A percentile compares a stretch with the other conserved stretches of the same genome.
Evolutionary conservation across 1,140 invertebrate species (phyloP).

Genomic region (Drosophila sp.): DNA sequence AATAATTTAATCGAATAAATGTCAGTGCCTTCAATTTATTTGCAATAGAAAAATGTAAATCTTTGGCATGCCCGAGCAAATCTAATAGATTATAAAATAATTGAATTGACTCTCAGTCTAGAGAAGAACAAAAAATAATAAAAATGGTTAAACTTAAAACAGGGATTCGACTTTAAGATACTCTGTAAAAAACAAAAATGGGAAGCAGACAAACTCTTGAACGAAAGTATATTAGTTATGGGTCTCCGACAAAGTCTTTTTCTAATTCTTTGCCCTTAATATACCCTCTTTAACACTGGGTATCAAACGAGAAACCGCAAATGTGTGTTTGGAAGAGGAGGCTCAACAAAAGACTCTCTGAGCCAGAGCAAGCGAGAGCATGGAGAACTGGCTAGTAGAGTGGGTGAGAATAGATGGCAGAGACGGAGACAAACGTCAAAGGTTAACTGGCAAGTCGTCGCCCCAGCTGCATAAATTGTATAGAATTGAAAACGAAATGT

Average conservation of each 20-base stretch:
- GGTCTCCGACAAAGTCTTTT: too few species aligned
- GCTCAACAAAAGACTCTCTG: not conserved
- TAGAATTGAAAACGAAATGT: slow-evolving; percentile 62
- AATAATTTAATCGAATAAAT: slow-evolving; percentile 11
- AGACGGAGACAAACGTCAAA: slow-evolving; percentile 43
- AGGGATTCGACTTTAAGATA: not conserved
- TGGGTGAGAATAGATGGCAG: not conserved
- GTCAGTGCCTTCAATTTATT: slow-evolving; percentile 15
- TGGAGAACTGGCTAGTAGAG: not conserved
- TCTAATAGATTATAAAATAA: slow-evolving; percentile 74
- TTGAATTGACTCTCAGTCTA: slow-evolving; percentile 55
- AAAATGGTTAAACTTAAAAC: not conserved
- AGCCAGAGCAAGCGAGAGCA: slow-evolving; percentile 7
- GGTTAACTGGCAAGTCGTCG: slow-evolving; percentile 69
- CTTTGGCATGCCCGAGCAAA: slow-evolving; percentile 46
- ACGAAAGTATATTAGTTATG: too few species aligned
- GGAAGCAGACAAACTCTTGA: too few species aligned
- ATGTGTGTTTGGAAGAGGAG: slow-evolving; percentile 6
- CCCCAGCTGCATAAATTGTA: slow-evolving; percentile 53
- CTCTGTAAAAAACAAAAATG: not conserved
- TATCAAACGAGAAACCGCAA: not conserved
- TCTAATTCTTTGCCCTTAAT: not conserved
- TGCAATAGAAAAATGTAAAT: slow-evolving; percentile 41
- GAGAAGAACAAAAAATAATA: slow-evolving; percentile 25
- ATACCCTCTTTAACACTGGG: not conserved